Conservation (phyloP, 2,888 invertebrate genomes). For the Cosmorhoe ocellata region DNA sequence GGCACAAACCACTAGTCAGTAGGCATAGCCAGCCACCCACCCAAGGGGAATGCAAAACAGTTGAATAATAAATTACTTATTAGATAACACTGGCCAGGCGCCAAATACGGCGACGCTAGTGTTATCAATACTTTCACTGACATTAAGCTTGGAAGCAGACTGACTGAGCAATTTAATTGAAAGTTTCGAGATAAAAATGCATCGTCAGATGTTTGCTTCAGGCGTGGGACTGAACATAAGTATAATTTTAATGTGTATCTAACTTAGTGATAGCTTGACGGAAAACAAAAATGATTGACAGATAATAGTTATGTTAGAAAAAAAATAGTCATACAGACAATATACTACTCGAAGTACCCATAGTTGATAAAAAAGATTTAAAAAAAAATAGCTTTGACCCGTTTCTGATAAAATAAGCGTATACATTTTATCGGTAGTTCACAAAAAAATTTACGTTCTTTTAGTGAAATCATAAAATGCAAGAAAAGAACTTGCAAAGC, state of each 20-base stretch:
- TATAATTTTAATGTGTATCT: neutral
- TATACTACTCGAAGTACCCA: neutral
- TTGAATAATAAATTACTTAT: conserved; percentile 34
- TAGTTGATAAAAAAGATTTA: too few species aligned
- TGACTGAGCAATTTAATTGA: conserved; percentile 32
- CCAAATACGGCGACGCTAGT: conserved; percentile 18
- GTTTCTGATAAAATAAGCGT: neutral
- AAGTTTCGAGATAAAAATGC: conserved; percentile 23
- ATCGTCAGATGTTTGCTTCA: neutral
- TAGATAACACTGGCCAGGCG: conserved; percentile 24
- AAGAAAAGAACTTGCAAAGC: conserved; percentile 34
- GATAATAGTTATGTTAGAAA: neutral
- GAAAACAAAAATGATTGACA: neutral
- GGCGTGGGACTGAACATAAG: neutral
- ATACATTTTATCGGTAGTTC: neutral
- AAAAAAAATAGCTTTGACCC: neutral
- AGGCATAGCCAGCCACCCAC: conserved; percentile 13
- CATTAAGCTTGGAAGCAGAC: conserved; percentile 25
- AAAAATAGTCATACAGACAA: neutral
- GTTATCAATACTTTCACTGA: conserved; percentile 60
- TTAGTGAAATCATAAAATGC: conserved; percentile 17
- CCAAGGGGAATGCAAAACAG: conserved; percentile 26
- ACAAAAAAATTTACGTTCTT: conserved; percentile 2
- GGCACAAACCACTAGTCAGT: conserved; percentile 14
- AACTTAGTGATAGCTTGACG: neutral